phyloP scores from a whole-genome alignment of 64 coral and sea anemone species.

The Catalaphyllia jardinei region DNA sequence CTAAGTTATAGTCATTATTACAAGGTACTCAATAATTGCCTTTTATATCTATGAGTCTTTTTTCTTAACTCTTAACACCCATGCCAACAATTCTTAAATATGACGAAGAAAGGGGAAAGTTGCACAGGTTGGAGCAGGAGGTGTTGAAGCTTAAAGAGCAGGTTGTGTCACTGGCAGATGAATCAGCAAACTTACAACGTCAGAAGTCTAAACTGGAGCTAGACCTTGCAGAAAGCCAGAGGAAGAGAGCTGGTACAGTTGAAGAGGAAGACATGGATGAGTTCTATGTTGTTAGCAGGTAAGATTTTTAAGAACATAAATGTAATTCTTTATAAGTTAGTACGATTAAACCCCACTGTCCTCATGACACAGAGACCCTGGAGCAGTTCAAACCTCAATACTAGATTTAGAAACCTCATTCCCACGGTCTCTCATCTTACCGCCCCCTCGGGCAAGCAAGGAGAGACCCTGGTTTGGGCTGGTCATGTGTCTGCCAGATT shows the following conservation, averaged over 20 bases:
- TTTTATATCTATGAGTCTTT: neutral
- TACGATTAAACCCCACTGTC: too few relatives aligned
- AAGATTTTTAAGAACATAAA: neutral
- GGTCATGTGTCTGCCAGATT: too few relatives aligned
- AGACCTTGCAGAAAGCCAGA: conserved; percentile 59
- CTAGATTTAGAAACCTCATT: too few relatives aligned
- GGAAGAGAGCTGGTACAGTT: conserved; percentile 27
- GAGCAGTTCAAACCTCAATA: too few relatives aligned
- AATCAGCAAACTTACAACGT: conserved; percentile 63
- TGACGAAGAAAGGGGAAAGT: conserved; percentile 85
- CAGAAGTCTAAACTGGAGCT: conserved; percentile 68
- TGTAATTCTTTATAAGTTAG: neutral
- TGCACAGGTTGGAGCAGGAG: conserved; percentile 69
- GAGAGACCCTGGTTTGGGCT: too few relatives aligned
- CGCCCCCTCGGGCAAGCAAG: too few relatives aligned
- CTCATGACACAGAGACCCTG: too few relatives aligned
- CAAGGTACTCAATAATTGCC: neutral
- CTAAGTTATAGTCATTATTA: too few relatives aligned
- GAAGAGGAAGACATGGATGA: conserved; percentile 87
- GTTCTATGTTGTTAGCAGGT: conserved; percentile 79
- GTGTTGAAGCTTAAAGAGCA: conserved; percentile 81
- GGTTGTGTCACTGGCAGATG: conserved; percentile 68
- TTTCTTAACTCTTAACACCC: conserved; percentile 73
- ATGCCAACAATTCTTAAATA: conserved; percentile 85
- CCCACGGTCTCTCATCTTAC: too few relatives aligned